These are phyloP conservation scores for Asbolus verrucosus DNA, from an alignment of 1,140 invertebrate species.

Conservation along the genomic window DNA sequence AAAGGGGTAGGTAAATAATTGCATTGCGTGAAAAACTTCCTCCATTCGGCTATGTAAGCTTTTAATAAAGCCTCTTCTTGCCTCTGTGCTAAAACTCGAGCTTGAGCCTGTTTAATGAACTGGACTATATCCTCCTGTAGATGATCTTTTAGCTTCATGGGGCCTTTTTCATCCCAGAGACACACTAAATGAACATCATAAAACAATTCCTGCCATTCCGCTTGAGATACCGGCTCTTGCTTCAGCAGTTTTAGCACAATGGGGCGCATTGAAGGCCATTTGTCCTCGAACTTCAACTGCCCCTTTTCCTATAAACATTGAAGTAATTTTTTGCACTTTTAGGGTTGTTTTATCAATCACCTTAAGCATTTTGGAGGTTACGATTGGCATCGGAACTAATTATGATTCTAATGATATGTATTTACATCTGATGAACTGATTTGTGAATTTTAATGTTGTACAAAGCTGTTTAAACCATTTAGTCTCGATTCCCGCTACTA, in stretches of 20 bases:
- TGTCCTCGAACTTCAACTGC: constrained; percentile 88
- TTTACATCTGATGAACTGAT: constrained; percentile 11
- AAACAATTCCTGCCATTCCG: constrained; percentile 98
- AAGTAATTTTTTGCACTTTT: background rate
- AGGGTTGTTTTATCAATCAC: constrained; percentile 35
- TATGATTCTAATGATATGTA: constrained; percentile 12
- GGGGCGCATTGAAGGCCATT: constrained; percentile 95
- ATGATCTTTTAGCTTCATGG: constrained; percentile 87
- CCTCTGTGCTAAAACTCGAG: constrained; percentile 87
- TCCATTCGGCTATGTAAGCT: constrained; percentile 97
- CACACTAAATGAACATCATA: constrained; percentile 95
- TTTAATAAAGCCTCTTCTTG: constrained; percentile 96
- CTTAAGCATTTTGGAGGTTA: constrained; percentile 57
- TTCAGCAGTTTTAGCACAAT: constrained; percentile 92
- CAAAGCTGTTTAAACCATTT: no score
- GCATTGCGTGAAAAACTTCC: constrained; percentile 98
- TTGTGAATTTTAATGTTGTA: no score
- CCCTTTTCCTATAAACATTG: constrained; percentile 69
- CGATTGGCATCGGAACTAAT: constrained; percentile 12
- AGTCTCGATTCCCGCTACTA: no score
- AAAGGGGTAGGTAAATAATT: constrained; percentile 97
- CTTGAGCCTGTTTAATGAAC: constrained; percentile 94
- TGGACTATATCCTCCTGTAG: constrained; percentile 93
- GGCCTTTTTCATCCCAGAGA: constrained; percentile 96
- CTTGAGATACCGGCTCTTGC: constrained; percentile 92